Base-by-base conservation (phyloP, 2,113 vertebrate species). In the Mus spicilegus region DNA sequence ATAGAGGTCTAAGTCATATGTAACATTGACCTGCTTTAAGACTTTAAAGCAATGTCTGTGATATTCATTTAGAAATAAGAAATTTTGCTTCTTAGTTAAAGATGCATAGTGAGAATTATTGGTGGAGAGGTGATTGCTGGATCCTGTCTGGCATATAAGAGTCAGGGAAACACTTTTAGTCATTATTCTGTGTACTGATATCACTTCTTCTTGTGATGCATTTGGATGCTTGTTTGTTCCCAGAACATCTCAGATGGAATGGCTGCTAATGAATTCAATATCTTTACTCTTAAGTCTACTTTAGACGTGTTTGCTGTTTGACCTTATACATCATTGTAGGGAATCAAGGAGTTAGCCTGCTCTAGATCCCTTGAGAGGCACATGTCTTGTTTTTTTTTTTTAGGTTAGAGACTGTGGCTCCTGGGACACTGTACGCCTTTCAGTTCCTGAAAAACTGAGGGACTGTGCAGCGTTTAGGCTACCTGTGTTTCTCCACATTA, bases 1-100 rank as follows among this genome's bases (percentile, higher is more conserved):
- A 77, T 73, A 72, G 72, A 89, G 95, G 36, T 93, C 5, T 61
- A n/a, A 63, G 20, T 69, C 42, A 63, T 3, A 58, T 90, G 39
- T 8, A 58, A 49, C 39, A n/a, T 0, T 84, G 80, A n/a, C 75
- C 20, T 26, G 3, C 19, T 82, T 5, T 54, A 49, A 87, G 76
- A 65, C 46, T 17, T 90, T 72, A 87, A 49, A 30, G 5, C 16
- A 49, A 46, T n/a, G 69, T 82, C n/a, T 86, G 39, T 51, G 90
- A 58, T 77, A 87, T 91, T 69, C 65, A 76, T 54, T 96, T 76
- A 85, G 86, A 81, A 49, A 75, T 22, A 65, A 54, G 80, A 73
- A 69, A 84, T 61, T 81, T 54, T 49, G 75, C 19, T 10, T 82
- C n/a, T 77, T 33, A 73, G 87, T 86, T 89, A 89, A 96, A 80